Evolutionary conservation across 2,113 vertebrate genomes (phyloP), one percentile per base, ranked within the genome.

Genomic region (Crocuta crocuta): DNA sequence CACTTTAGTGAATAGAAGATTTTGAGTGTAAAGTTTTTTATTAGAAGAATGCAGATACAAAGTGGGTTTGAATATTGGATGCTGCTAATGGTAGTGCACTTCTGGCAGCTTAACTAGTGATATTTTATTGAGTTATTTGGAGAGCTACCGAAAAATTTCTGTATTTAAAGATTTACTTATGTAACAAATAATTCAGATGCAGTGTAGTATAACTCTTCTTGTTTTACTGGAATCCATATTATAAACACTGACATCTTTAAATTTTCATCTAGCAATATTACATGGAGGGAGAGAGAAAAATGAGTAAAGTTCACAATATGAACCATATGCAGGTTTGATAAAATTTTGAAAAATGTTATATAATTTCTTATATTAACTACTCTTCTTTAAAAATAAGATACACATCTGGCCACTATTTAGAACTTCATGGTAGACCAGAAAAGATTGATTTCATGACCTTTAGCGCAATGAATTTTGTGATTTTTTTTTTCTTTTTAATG

Each of bases 11-110:
- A 92, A n/a, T 79, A 81, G 19, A 68, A n/a, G 76, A 66, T 93
- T 96, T 96, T 96, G 55, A 73, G 79, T 92, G 96, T 96, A 86
- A 94, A 83, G 17, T 95, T 91, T 3, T 86, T 91, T 58, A 50
- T 76, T 91, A 73, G 71, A 91, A 89, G 88, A 93, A 35, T 89
- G 9, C 45, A 78, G 7, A 91, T 71, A 15, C 10, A 73, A 45
- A 92, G 66, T 92, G 31, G 5, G 31, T 94, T 96, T 89, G 78
- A 92, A 39, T 73, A 58, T 66, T 81, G 48, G 73, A 26, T 88
- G 39, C 70, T 84, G 39, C 28, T 95, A 53, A 28, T 96, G 23
- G 5, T 61, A 79, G 73, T 73, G 26, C 1, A 73, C 12, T 95
- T 95, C 66, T 53, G 58, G 31, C 39, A 78, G 19, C 12, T 87